These are phyloP conservation scores for Gallinago jamesoni DNA, from an alignment of 2,113 vertebrate species.

Conservation along the genomic window DNA sequence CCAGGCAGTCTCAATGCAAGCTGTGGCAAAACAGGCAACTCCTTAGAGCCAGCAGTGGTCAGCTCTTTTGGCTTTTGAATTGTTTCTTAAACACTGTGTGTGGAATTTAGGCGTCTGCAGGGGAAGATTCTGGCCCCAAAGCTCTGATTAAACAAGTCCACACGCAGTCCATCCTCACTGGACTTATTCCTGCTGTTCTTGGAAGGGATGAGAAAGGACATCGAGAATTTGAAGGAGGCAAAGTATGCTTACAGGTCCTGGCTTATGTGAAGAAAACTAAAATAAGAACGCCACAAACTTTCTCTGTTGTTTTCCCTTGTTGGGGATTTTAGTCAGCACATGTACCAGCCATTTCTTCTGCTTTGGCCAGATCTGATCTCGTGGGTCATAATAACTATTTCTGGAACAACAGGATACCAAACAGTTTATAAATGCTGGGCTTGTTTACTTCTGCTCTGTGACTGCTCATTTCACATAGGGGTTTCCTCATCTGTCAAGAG, in stretches of 20 bases:
- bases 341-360: conserved; percentile 5
- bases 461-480: background rate
- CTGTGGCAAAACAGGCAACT: background rate
- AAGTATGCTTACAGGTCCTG: background rate
- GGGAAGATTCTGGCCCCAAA: background rate
- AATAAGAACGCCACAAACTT: conserved; percentile 12
- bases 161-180: background rate
- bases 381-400: conserved; percentile 20
- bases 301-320: background rate
- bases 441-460: conserved; percentile 44
- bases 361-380: background rate
- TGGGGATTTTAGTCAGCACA: background rate
- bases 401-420: conserved; percentile 11
- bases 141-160: background rate
- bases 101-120: background rate
- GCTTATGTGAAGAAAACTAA: background rate
- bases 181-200: background rate
- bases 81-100: background rate
- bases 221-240: background rate
- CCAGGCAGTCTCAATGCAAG: background rate
- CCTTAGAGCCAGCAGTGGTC: background rate
- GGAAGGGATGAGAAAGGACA: background rate
- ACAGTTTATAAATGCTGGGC: conserved; percentile 23
- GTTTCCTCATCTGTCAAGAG: conserved; percentile 10
- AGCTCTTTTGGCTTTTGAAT: background rate